Base-by-base conservation (phyloP, 1,140 invertebrate genomes). In the Plectus sambesii region DNA sequence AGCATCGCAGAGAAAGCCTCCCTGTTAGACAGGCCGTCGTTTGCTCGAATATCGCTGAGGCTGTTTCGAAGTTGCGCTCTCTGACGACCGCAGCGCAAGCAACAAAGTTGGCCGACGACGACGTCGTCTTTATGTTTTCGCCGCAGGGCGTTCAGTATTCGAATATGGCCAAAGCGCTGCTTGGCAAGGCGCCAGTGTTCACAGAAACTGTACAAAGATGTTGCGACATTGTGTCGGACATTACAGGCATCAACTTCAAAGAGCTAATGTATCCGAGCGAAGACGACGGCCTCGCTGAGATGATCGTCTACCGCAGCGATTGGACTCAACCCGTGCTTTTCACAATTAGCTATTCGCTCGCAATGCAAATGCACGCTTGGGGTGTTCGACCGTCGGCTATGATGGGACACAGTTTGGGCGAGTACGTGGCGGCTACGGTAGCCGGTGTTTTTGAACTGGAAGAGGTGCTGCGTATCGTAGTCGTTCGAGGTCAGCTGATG, bases 101-200 rank as follows among this genome's bases (percentile, higher is more conserved):
- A n/a, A n/a, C n/a, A n/a, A n/a, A n/a, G n/a, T n/a, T n/a, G n/a
- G n/a, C n/a, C n/a, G n/a, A n/a, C n/a, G n/a, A n/a, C n/a, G n/a
- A 36, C 17, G 15, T 64, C 25, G 59, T 56, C 15, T 54, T 63
- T 24, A 66, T 43, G 24, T 64, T 62, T 42, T 43, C 49, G 22
- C 62, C 60, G 12, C 62, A 64, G 42, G 62, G 62, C 42, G 40
- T 66, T 22, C 49, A 64, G 43, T 66, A 61, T 39, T 15, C 53
- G 9, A 46, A 52, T 22, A 66, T 64, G 39, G 37, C 44, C 26
- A 46, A 2, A 37, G 51, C 35, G 27, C 3, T 5, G 17, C 40
- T 48, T 6, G 24, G 30, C 20, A 25, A 51, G 6, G 40, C 48
- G 25, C 45, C 5, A 4, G 6, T 23, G 3, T 58, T 42, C 27